Base-by-base conservation (phyloP, 2,888 invertebrate genomes). In the Melinaea menophilus region DNA sequence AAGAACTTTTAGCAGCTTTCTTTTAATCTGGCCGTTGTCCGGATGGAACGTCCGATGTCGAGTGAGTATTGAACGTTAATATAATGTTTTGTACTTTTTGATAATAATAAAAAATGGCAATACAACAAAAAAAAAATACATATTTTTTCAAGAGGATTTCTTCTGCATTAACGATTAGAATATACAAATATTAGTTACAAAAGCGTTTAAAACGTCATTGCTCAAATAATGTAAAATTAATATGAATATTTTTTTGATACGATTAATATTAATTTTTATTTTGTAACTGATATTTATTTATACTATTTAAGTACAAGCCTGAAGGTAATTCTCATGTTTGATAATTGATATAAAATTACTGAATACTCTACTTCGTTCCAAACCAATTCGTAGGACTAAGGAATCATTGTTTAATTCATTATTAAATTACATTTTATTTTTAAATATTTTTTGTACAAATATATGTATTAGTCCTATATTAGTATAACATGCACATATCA, bases 81-180 rank as follows among this genome's bases (percentile, higher is more conserved):
- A 41, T 41, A 41, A 51, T 51, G 31, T 51, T 51, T 51, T 51
- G 51, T 51, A 51, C 51, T 51, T 51, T 51, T 51, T 13, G 51
- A 51, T 51, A 51, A 51, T 51, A 51, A 51, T 51, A 51, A 51
- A 51, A 31, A 31, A 51, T 51, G 51, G 51, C 51, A 31, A 31
- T 51, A 51, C 31, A 51, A 51, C 22, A 31, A 51, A 41, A 51
- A 51, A 48, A 48, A n/a, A 48, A 7, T 2, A 51, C 31, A 51
- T 51, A 51, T 51, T 51, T 51, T 51, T 51, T 51, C 51, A 51
- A 51, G 51, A n/a, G 51, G 51, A 51, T 51, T 51, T 51, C 51
- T 31, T 51, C 51, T 51, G 51, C 22, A 51, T 51, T 51, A 31
- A 51, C 31, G 31, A 31, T 51, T 31, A 51, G 51, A 31, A 51